Conservation (phyloP, 2,888 invertebrate species). For the Drosophila paranaensis region DNA sequence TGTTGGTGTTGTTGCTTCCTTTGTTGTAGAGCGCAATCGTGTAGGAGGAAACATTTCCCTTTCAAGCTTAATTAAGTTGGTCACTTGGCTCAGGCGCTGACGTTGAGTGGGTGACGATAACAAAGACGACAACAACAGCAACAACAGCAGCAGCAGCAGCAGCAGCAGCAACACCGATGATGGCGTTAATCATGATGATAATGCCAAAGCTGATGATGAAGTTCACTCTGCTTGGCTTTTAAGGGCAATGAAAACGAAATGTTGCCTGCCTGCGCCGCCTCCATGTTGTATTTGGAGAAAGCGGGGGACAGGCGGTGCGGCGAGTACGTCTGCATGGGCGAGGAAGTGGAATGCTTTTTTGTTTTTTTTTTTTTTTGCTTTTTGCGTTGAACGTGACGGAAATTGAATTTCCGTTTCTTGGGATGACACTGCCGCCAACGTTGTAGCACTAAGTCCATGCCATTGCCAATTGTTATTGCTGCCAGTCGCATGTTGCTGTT, state of each 20-base stretch:
- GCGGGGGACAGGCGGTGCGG: background rate
- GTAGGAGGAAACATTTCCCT: slow-evolving; percentile 78
- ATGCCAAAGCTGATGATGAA: slow-evolving; percentile 56
- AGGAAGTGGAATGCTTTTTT: slow-evolving; percentile 48
- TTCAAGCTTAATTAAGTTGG: slow-evolving; percentile 81
- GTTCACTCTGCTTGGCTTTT: slow-evolving; percentile 45
- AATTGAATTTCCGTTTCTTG: slow-evolving; percentile 78
- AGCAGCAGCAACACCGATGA: slow-evolving; percentile 27
- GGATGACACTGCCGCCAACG: slow-evolving; percentile 64
- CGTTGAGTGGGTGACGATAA: slow-evolving; percentile 73
- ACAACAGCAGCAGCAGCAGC: slow-evolving; percentile 17
- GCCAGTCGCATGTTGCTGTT: slow-evolving; percentile 19
- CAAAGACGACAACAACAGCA: slow-evolving; percentile 37
- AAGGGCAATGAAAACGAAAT: slow-evolving; percentile 48
- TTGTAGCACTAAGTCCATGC: slow-evolving; percentile 28
- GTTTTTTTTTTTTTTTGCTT: slow-evolving; percentile 14
- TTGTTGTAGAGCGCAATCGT: slow-evolving; percentile 32
- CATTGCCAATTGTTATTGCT: slow-evolving; percentile 9
- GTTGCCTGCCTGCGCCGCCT: slow-evolving; percentile 21
- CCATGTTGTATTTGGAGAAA: background rate
- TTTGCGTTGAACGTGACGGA: slow-evolving; percentile 75
- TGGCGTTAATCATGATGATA: slow-evolving; percentile 62
- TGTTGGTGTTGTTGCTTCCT: slow-evolving; percentile 25
- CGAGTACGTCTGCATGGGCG: slow-evolving; percentile 53
- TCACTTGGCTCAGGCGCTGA: slow-evolving; percentile 75